Base-by-base conservation (phyloP, 2,113 vertebrate species). In the Petromus typicus region DNA sequence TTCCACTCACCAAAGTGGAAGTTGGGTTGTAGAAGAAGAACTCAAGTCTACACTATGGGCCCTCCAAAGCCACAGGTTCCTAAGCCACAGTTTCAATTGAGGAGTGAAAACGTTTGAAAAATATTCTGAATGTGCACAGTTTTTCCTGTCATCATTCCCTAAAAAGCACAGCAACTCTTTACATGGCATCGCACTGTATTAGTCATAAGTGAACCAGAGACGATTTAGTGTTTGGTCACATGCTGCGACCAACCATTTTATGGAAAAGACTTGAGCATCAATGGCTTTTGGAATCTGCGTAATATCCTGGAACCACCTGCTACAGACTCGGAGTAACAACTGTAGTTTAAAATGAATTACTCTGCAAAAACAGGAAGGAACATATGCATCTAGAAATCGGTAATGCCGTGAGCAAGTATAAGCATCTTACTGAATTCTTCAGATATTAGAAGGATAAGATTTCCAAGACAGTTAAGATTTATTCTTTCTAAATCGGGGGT, bases 311-410 rank as follows among this genome's bases (percentile, higher is more conserved):
- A 78, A n/a, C 32, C 18, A 34, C 30, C 45, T 54, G 75, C 8
- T 54, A 27, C 48, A 32, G 40, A 25, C 30, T 30, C 7, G 43
- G 2, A 59, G 37, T 57, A 14, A 43, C 8, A 43, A 76, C 32
- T 51, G 13, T 56, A 43, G 40, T 61, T 92, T 69, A 67, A 83
- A 88, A 75, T 48, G 56, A 83, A 27, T 73, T n/a, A 69, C 2
- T 30, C 0, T 8, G 1, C 7, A 40, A 17, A 20, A 78, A n/a
- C 82, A 78, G 32, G 0, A 12, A 30, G 45, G n/a, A 5, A 0
- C 20, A 91, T 14, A 20, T 48, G n/a, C 25, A 56, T 22, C 5
- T 73, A 30, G 84, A 40, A 48, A 8, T 40, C 69, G 78, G 10
- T 27, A 12, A 64, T 25, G 30, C 5, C 45, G 40, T 27, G 37